Evolutionary conservation across 2,888 invertebrate species (phyloP), one percentile per base, ranked within the genome.

Genomic region (Bimastos eiseni): DNA sequence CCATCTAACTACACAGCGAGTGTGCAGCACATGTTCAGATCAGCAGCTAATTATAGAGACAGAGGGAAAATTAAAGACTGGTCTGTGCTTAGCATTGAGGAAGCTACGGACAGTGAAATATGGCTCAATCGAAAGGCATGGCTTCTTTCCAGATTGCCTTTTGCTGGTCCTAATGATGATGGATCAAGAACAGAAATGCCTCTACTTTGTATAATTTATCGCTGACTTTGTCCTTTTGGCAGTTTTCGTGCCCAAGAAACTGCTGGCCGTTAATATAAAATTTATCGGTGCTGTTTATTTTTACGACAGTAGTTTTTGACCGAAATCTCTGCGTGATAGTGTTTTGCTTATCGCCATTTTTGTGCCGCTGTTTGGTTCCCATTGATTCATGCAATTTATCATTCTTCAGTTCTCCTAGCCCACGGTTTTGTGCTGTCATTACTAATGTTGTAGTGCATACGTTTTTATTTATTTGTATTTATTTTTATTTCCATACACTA

Each of bases 121-220:
- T 70, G 70, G n/a, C 70, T 70, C 70, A 70, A 70, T 70, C 70
- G 70, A 70, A 70, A 70, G 8, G 70, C 70, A n/a, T 70, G 70
- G 70, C 70, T 70, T 70, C 70, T 70, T n/a, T 70, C 70, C 17
- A 70, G 70, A 70, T 70, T 70, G 70, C 70, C 70, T 70, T 70
- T 70, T 70, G 70, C 6, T 70, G 30, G 30, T n/a, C 70, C 70
- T 70, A 70, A 70, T 70, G 70, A 70, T 70, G 70, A 70, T 70
- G 70, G 70, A 70, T 70, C 70, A 70, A 70, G 70, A 70, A 70
- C 70, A 70, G 70, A 70, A 70, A 70, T 70, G 70, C 70, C 70
- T 70, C 70, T 70, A 70, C 70, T n/a, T 70, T 70, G 6, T 70
- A n/a, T 70, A 70, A 70, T 70, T 70, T 70, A 70, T 70, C 30